Conservation (phyloP, 1,140 invertebrate species). For the Oreohelix idahoensis region DNA sequence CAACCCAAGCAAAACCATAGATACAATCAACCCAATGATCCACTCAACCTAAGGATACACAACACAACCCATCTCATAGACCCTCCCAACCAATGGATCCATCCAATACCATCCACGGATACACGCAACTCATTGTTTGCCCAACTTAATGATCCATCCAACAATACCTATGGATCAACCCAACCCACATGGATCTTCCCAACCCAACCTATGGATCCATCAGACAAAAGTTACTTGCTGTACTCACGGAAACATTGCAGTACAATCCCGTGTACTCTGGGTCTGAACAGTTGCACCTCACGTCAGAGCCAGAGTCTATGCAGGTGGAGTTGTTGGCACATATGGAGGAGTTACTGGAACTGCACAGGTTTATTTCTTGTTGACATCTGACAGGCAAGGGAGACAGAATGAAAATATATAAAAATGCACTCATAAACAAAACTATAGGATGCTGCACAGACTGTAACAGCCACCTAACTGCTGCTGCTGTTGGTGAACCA, state of each 20-base stretch:
- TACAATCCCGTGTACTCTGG: slow-evolving; percentile 11
- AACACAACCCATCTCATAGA: too few species aligned
- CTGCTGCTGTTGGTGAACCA: not conserved
- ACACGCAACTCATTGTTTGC: too few species aligned
- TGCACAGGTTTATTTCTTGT: not conserved
- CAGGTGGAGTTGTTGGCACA: not conserved
- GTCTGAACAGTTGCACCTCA: not conserved
- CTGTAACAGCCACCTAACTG: not conserved
- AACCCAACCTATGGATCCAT: too few species aligned
- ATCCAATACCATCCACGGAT: too few species aligned
- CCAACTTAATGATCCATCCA: too few species aligned
- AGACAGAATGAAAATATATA: slow-evolving; percentile 10
- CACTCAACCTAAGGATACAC: too few species aligned
- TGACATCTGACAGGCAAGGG: slow-evolving; percentile 10
- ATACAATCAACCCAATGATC: too few species aligned
- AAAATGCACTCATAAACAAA: slow-evolving; percentile 2
- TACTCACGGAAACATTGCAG: slow-evolving; percentile 11
- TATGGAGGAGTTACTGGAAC: not conserved
- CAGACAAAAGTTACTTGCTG: not conserved
- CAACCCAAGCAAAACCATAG: too few species aligned
- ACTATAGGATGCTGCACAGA: not conserved
- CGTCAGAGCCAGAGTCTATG: not conserved
- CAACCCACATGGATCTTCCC: too few species aligned
- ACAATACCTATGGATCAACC: too few species aligned
- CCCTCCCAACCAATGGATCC: too few species aligned